Conservation (phyloP, 2,888 invertebrate species). For the Trisateles emortualis region DNA sequence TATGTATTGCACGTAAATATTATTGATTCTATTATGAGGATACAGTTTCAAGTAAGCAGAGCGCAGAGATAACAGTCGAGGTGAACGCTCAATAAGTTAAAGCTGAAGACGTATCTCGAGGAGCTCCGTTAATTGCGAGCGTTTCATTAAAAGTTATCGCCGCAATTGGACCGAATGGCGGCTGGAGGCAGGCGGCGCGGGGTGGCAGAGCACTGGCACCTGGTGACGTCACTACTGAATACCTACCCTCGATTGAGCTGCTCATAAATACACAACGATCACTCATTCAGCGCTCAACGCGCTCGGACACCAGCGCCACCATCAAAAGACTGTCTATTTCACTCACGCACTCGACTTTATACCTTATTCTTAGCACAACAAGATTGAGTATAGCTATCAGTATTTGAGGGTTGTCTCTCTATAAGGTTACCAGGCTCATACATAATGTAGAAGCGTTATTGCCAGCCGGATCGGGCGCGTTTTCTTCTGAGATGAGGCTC, state of each 20-base stretch:
- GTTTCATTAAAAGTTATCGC: constrained; percentile 10
- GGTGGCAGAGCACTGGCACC: too few relatives aligned
- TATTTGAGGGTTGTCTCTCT: constrained; percentile 14
- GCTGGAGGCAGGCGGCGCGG: too few relatives aligned
- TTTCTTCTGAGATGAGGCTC: constrained; percentile 52
- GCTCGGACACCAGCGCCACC: constrained; percentile 39
- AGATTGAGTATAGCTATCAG: constrained; percentile 11
- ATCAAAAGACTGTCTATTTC: constrained; percentile 34
- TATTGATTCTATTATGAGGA: too few relatives aligned
- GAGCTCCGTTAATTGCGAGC: constrained; percentile 2
- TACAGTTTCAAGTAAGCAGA: too few relatives aligned
- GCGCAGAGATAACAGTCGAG: background rate
- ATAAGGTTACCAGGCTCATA: constrained; percentile 48
- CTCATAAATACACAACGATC: constrained; percentile 60
- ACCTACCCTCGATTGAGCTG: constrained; percentile 26
- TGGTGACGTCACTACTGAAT: constrained; percentile 13
- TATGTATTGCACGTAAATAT: too few relatives aligned
- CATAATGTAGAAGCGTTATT: constrained; percentile 61
- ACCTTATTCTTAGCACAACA: constrained; percentile 11
- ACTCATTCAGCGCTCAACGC: constrained; percentile 50
- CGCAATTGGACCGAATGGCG: too few relatives aligned
- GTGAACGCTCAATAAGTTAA: background rate
- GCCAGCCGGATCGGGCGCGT: constrained; percentile 47
- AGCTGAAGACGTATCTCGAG: background rate
- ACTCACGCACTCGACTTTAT: constrained; percentile 1